These are phyloP conservation scores for Agriopis leucophaearia DNA, from an alignment of 2,888 invertebrate species.

Conservation along the genomic window DNA sequence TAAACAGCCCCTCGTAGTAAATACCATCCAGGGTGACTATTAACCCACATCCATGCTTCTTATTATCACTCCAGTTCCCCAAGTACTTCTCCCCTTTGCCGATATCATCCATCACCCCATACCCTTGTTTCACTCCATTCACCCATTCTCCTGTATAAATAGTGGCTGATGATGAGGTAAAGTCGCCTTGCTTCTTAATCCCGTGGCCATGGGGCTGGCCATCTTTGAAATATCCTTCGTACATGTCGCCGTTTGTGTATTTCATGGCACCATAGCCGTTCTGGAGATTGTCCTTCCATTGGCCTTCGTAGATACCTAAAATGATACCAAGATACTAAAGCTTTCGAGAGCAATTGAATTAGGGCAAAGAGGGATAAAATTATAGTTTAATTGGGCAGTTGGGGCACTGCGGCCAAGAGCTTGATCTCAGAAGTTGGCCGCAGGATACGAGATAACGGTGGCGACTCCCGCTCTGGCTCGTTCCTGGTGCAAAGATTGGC, in stretches of 20 bases:
- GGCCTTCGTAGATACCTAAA: constrained; percentile 91
- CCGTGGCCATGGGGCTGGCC: constrained; percentile 95
- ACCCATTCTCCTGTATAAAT: constrained; percentile 97
- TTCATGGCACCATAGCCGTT: constrained; percentile 93
- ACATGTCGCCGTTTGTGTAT: constrained; percentile 92
- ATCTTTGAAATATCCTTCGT: constrained; percentile 95
- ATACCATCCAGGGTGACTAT: constrained; percentile 96
- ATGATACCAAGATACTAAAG: neutral
- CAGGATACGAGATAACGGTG: no score
- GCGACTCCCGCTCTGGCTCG: no score
- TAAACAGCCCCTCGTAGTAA: constrained; percentile 96
- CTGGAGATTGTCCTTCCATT: constrained; percentile 93
- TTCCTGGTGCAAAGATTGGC: no score
- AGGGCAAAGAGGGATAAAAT: neutral
- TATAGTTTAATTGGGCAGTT: no score
- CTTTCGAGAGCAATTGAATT: neutral
- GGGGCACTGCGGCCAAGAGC: no score
- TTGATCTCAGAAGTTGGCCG: no score
- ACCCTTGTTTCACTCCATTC: constrained; percentile 92
- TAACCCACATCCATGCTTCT: constrained; percentile 93
- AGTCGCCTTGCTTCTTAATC: constrained; percentile 92
- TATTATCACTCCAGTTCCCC: constrained; percentile 95
- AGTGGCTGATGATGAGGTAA: constrained; percentile 90
- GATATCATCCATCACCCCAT: constrained; percentile 96
- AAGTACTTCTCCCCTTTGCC: constrained; percentile 95